Evolutionary conservation across 1,140 invertebrate genomes (phyloP), one percentile per base, ranked within the genome.

Genomic region (Caenorhabditis remanei): DNA sequence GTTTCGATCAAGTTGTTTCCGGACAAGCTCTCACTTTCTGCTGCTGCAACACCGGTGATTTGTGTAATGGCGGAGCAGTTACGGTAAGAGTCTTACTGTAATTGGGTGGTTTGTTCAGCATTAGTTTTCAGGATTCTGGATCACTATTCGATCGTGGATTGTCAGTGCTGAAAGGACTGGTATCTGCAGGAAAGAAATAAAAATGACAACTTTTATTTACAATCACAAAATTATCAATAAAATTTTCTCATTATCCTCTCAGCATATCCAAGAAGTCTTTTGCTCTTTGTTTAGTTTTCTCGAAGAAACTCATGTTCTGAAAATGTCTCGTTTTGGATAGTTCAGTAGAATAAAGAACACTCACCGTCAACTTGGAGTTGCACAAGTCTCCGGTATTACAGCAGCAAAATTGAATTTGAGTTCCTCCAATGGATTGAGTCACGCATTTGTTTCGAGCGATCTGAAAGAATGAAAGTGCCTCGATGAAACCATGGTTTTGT

Each of bases 311-410:
- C 65, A 71, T 71, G 41, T 71, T 71, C 65, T 71, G 65, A 71
- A 71, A 63, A 32, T 32, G 0, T 32, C 2, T 32, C 1, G 32
- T 32, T 19, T 71, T 4, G 21, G 24, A 46, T 43, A 43, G 2
- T 43, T 71, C 16, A 13, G 19, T 43, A 46, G 21, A 24, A 43
- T 7, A 19, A 19, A 43, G 8, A 46, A 21, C 6, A 41, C 83
- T 63, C 13, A 85, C 84, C 0, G 84, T 85, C n/a, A 56, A 50
- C 24, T 85, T 85, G 21, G 84, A 85, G 43, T 85, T 85, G 41
- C 84, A 85, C 6, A 85, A 24, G 71, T 85, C 84, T 50, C 84
- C 84, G 21, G 41, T 67, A 48, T 85, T 85, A 85, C 84, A 85
- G 40, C 84, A 85, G 21, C 84, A 85, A 21, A 85, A 85, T 19